Percentiles rank a stretch among this genome's conserved stretches.
Conservation (phyloP, 2,888 invertebrate genomes). For the Thysanoteuthis rhombus region DNA sequence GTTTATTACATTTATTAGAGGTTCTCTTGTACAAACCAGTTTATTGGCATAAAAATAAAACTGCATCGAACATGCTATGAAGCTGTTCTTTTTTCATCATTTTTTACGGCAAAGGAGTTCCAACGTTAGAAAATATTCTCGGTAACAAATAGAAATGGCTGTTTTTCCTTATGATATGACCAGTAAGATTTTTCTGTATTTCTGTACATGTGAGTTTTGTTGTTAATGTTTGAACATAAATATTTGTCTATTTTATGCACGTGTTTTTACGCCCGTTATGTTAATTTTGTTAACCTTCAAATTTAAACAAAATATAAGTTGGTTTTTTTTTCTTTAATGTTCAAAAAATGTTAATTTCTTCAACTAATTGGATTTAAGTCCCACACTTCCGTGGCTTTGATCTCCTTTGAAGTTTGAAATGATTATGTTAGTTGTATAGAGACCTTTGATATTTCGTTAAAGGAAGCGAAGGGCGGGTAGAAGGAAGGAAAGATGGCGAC, state of each 20-base stretch:
- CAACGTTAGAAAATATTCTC: no score
- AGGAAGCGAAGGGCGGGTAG: not conserved
- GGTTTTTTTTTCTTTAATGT: not conserved
- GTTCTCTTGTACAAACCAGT: no score
- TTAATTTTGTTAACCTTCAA: not conserved
- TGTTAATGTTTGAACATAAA: not conserved
- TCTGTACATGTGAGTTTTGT: not conserved
- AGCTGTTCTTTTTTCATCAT: no score
- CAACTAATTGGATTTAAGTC: not conserved
- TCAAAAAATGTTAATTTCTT: not conserved
- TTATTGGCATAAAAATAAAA: no score
- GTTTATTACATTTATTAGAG: no score
- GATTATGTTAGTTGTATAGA: not conserved
- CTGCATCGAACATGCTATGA: no score
- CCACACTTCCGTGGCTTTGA: not conserved
- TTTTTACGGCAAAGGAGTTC: no score
- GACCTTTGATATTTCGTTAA: not conserved
- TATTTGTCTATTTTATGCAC: conserved; percentile 1
- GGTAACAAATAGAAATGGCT: no score
- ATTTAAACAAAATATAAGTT: not conserved
- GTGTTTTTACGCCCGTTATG: not conserved
- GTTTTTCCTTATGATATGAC: no score
- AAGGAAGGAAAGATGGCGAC: not conserved
- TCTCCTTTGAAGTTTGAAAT: not conserved
- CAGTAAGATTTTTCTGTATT: no score